A percentile compares a stretch with the other conserved stretches of the same genome.
Evolutionary conservation across 2,797 vertebrate genomes (phyloP).

Genomic region (Catostomus latipinnis): DNA sequence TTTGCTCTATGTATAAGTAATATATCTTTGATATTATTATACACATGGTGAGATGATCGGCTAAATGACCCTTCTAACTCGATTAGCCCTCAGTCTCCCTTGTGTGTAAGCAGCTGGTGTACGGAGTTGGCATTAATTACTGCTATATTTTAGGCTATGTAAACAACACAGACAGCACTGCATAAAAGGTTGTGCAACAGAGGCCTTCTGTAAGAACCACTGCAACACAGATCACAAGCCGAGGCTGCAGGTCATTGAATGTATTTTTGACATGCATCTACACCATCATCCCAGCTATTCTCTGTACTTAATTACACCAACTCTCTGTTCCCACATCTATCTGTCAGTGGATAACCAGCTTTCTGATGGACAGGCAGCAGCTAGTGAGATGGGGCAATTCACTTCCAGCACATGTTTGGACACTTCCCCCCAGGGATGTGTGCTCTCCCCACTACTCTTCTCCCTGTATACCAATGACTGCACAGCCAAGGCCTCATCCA

Average conservation of each 20-base stretch:
- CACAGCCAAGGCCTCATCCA: too few relatives aligned
- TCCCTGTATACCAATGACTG: too few relatives aligned
- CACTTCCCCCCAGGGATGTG: too few relatives aligned
- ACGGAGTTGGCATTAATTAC: slow-evolving; percentile 1
- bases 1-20: neutral
- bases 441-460: too few relatives aligned
- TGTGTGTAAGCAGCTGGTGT: slow-evolving; percentile 22
- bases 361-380: too few relatives aligned
- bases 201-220: slow-evolving; percentile 11
- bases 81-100: slow-evolving; percentile 13
- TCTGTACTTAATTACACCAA: too few relatives aligned
- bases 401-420: too few relatives aligned
- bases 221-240: slow-evolving; percentile 42
- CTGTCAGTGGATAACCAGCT: too few relatives aligned
- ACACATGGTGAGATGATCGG: neutral
- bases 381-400: too few relatives aligned
- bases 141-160: slow-evolving; percentile 24
- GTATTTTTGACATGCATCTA: slow-evolving; percentile 15
- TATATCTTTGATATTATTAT: neutral
- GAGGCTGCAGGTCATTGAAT: slow-evolving; percentile 40
- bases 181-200: slow-evolving; percentile 22
- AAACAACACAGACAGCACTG: slow-evolving; percentile 18
- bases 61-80: neutral
- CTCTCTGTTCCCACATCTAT: too few relatives aligned
- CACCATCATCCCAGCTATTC: too few relatives aligned